Base-by-base conservation (phyloP, 1,140 invertebrate species). In the Amyelois transitella region DNA sequence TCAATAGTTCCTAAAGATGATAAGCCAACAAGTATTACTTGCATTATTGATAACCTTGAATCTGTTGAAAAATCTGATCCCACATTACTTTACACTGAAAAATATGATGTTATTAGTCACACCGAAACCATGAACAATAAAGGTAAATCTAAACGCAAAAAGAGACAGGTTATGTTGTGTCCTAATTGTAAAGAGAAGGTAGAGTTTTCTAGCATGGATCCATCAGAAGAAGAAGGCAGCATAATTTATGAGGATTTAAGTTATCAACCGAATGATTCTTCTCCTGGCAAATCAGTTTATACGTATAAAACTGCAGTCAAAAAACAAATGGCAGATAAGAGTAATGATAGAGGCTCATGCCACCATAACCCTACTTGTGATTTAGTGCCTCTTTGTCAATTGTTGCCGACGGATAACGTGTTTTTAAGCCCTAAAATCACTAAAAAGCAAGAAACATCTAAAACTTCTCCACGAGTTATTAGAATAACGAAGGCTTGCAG, bases 401-500 rank as follows among this genome's bases (percentile, higher is more conserved):
- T 83, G 51, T 58, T 82, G 28, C 72, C 76, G 5, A 59, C 49
- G 49, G 72, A 78, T 7, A 66, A 69, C 51, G 22, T 59, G 8
- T 70, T 54, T 44, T 48, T 49, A 25, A 73, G 62, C 43, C 20
- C 53, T 8, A 81, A 77, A 77, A 53, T 48, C 45, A 50, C 25
- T 5, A 72, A 67, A 55, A 62, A 68, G 18, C 44, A 66, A 19
- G 54, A 48, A 14, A 43, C 28, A 49, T 18, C 52, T 24, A 81
- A 69, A 60, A 47, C 64, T 7, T 69, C 51, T 6, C 60, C 75
- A 8, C 64, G 71, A 53, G 60, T 72, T 18, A 76, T 86, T 12
- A 72, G 74, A 66, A 74, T 85, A n/a, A 81, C 78, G 6, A 84
- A 85, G 67, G 81, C 80, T 3, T 86, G 83, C 48, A 66, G 75